Conservation (phyloP, 2,113 vertebrate genomes). For the Delphinapterus leucas region DNA sequence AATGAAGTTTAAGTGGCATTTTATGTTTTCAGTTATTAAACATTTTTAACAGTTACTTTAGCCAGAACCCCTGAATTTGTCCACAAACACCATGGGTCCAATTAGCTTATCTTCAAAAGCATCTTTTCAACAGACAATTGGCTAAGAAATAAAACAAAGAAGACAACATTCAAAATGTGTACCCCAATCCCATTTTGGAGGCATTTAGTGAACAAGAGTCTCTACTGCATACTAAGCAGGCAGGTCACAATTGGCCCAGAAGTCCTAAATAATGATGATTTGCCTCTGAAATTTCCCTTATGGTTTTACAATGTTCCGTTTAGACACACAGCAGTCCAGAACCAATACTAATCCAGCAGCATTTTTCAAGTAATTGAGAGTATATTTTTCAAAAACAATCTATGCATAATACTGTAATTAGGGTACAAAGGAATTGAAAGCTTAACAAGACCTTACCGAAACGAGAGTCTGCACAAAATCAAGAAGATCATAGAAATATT, state of each 20-base stretch:
- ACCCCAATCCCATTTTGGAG: background rate
- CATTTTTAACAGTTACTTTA: background rate
- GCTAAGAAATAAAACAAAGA: conserved; percentile 21
- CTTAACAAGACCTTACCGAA: conserved; percentile 3
- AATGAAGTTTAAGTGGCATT: background rate
- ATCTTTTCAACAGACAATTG: conserved; percentile 12
- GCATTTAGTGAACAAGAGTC: background rate
- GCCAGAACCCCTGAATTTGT: background rate
- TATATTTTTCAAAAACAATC: background rate
- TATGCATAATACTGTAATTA: background rate
- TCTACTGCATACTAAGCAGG: background rate
- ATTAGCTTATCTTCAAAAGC: conserved; percentile 32
- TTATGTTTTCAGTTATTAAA: conserved; percentile 5
- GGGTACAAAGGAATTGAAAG: background rate
- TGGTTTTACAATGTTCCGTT: background rate
- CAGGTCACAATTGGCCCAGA: background rate
- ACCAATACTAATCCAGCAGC: background rate
- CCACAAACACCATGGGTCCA: background rate
- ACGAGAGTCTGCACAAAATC: background rate
- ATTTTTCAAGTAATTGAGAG: background rate
- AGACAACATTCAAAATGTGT: background rate
- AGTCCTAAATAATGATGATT: conserved; percentile 1
- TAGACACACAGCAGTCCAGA: background rate
- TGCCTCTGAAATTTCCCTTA: background rate
- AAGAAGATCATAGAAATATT: background rate